These are phyloP conservation scores for Carduelis carduelis DNA, from an alignment of 2,797 vertebrate genomes.

Conservation along the genomic window DNA sequence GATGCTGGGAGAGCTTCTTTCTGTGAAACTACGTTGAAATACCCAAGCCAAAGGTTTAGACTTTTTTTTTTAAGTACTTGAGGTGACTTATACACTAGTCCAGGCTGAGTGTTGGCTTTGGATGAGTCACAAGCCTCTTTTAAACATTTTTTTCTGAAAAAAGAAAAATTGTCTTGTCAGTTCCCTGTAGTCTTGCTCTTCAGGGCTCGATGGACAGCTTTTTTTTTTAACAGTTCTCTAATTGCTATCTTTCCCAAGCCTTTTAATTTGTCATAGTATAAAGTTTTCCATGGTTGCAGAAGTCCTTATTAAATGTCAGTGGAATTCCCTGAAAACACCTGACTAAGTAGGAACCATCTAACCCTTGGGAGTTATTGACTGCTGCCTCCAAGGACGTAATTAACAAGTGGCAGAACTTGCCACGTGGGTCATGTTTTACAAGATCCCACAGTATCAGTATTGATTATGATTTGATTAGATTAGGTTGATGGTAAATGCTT, in stretches of 20 bases:
- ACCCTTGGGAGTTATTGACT: constrained; percentile 51
- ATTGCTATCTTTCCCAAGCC: constrained; percentile 59
- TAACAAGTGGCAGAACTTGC: constrained; percentile 61
- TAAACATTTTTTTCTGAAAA: not conserved
- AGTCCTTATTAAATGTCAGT: constrained; percentile 63
- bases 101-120: not conserved
- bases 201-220: constrained; percentile 18
- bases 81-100: not conserved
- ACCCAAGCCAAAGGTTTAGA: constrained; percentile 2
- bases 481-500: constrained; percentile 41
- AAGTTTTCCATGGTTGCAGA: constrained; percentile 65
- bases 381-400: constrained; percentile 34
- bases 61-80: not conserved
- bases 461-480: constrained; percentile 61
- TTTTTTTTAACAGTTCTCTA: constrained; percentile 29
- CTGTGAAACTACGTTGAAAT: not conserved
- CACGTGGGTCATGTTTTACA: constrained; percentile 60
- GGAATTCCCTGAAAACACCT: constrained; percentile 62
- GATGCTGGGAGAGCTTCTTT: constrained; percentile 19
- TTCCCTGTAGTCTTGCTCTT: constrained; percentile 52
- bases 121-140: not conserved
- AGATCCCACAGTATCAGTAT: constrained; percentile 33
- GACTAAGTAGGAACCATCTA: constrained; percentile 64
- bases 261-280: constrained; percentile 65
- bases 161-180: constrained; percentile 15